Evolutionary conservation across 2,797 vertebrate genomes (phyloP), one percentile per base, ranked within the genome.

Genomic region (Prionace glauca): DNA sequence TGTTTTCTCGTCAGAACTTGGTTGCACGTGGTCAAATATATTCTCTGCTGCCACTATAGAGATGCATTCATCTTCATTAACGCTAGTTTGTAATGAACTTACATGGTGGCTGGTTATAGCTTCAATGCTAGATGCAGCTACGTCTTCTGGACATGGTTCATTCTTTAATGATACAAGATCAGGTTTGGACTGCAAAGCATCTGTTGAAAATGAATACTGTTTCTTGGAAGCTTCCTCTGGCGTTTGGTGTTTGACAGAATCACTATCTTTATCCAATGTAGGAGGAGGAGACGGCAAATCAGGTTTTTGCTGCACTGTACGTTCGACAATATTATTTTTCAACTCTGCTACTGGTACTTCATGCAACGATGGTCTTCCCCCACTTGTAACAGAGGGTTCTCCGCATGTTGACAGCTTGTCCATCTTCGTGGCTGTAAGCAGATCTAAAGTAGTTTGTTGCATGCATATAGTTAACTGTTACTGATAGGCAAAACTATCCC

Each of bases 401-500:
- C 97, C 98, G 96, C 97, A 96, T 95, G 98, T 96, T 96, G 97
- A 97, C 97, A 97, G 97, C 96, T 98, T 97, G 96, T 99, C 99
- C 98, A 98, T 99, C 99, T 99, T 99, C 98, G 98, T 98, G 97
- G 98, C 99, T 99, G 99, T 97, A 99, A 99, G 97, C 97, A 99
- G 98, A 99, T 98, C 99, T 99, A 98, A 98, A 99, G 98, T 98
- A 98, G 98, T 98, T 97, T 98, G 98, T 98, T 98, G 97, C 97
- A 95, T 97, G 97, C 97, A 97, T 96, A 97, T 90, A 97, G 97
- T 91, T 97, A 96, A 97, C 29, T 56, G 32, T 96, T 96, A 97
- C 95, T 97, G 96, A 96, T 96, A 97, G 96, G 95, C 96, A 96
- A 95, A 96, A 96, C 96, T 96, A 96, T 95, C 93, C 93, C 26